Evolutionary conservation across 2,797 vertebrate species (phyloP), one percentile per base, ranked within the genome.

Genomic region (Lepilemur septentrionalis): DNA sequence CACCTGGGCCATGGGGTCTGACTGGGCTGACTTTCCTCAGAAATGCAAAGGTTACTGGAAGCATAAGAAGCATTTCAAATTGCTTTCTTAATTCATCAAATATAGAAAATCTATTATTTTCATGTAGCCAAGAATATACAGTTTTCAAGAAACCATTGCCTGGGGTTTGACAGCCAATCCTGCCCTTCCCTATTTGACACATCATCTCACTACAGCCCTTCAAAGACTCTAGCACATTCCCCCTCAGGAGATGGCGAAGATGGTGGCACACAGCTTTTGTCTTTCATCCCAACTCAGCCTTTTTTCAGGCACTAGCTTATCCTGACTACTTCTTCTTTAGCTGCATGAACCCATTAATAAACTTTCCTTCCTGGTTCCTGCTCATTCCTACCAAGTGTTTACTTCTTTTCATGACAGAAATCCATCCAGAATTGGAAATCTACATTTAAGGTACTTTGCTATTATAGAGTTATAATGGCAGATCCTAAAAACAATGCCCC

Each of bases 31-130:
- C 28, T 52, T 32, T 50, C 52, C 38, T 69, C 12, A 30, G 55
- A 91, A 13, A 55, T 38, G 59, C 52, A 57, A 17, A 50, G 30
- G 61, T 79, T 61, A 59, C 38, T 15, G 38, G 55, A 63, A n/a
- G 57, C 10, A 0, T 1, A 28, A 4, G 17, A 11, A 18, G 11
- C 1, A 0, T 9, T 20, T 70, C 57, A 38, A 28, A 23, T n/a
- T 10, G 38, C 15, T 18, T 59, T 63, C 55, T 83, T 32, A 32
- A 25, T 2, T n/a, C 52, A 11, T 10, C 30, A 50, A n/a, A 17
- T 75, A 48, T 14, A 82, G 30, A 30, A 72, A 65, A 28, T 7
- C 32, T 50, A 10, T 52, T 30, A 14, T 78, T 50, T 43, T 43
- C 8, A 52, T 38, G 76, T 20, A 80, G 86, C 25, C 15, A 25